phyloP scores from a whole-genome alignment of 2,113 vertebrate genomes.

The Salminus brasiliensis region DNA sequence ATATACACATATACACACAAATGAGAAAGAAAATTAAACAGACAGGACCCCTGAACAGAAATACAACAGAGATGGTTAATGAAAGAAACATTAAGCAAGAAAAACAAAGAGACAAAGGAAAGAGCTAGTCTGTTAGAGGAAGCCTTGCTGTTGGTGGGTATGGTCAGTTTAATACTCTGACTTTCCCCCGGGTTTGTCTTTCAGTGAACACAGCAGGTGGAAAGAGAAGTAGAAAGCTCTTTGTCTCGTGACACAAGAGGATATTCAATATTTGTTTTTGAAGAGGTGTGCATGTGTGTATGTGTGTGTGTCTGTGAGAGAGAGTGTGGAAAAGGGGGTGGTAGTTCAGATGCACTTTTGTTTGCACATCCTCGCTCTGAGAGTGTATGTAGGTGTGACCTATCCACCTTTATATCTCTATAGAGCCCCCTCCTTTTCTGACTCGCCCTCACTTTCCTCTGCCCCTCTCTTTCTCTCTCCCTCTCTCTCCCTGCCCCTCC shows the following conservation, averaged over 20 bases:
- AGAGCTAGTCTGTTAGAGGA: not conserved
- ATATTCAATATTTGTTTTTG: conserved; percentile 51
- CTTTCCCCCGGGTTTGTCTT: conserved; percentile 12
- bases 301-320: too few relatives aligned
- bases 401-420: conserved; percentile 24
- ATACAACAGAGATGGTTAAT: conserved; percentile 36
- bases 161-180: conserved; percentile 23
- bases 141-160: too few relatives aligned
- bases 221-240: conserved; percentile 44
- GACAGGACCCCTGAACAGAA: conserved; percentile 8
- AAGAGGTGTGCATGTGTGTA: conserved; percentile 33
- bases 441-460: not conserved
- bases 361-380: conserved; percentile 43
- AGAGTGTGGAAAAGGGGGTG: conserved; percentile 16
- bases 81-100: conserved; percentile 30
- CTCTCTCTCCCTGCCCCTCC: conserved; percentile 41
- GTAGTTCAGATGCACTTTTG: conserved; percentile 31
- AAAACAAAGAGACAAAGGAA: conserved; percentile 20
- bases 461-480: not conserved
- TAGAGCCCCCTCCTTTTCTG: not conserved
- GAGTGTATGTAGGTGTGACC: conserved; percentile 38
- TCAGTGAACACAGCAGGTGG: conserved; percentile 50
- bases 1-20: conserved; percentile 25
- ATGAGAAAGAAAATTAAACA: conserved; percentile 33
- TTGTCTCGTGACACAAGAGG: conserved; percentile 42